Base-by-base conservation (phyloP, 2,797 vertebrate genomes). In the Acanthornis magna region DNA sequence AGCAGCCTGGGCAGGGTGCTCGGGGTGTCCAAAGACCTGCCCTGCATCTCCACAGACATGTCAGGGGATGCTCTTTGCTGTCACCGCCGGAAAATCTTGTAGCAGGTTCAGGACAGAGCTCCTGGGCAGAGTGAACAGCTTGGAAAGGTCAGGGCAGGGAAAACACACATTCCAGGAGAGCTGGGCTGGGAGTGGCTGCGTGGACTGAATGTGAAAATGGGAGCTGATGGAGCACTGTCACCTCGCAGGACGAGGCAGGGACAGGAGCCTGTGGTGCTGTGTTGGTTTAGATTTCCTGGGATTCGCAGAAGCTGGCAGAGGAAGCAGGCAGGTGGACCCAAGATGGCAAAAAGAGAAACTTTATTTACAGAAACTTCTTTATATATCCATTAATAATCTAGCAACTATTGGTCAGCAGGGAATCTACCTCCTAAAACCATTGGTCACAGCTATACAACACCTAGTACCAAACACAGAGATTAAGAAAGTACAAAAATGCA, bases 101-200 rank as follows among this genome's bases (percentile, higher is more conserved):
- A 47, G 67, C 11, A 8, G n/a, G 73, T 72, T 77, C 34, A 23
- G 66, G 53, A n/a, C 1, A 0, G 83, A 57, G 30, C 54, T 81
- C 38, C 14, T 2, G 51, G 80, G 82, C 72, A 23, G 58, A 9
- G 55, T 60, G 70, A 95, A 85, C 75, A 85, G 73, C 91, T 81
- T 66, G 93, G 72, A 86, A 94, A 94, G 95, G 93, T 65, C 94
- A 86, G 89, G 79, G 47, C 40, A 47, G 71, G 81, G 57, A 43
- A 68, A 93, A 30, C 29, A 51, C 9, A 62, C 6, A 30, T 9
- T 29, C 25, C 40, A 57, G 75, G 61, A 4, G 4, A 29, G 87
- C 60, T 62, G 90, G 80, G 79, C 61, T 63, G 73, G n/a, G 43
- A 47, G 18, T 4, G 73, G 10, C 32, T 57, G 78, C 16, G 3